Evolutionary conservation across 2,797 vertebrate genomes (phyloP).

Genomic region (Sebastes diploproa): DNA sequence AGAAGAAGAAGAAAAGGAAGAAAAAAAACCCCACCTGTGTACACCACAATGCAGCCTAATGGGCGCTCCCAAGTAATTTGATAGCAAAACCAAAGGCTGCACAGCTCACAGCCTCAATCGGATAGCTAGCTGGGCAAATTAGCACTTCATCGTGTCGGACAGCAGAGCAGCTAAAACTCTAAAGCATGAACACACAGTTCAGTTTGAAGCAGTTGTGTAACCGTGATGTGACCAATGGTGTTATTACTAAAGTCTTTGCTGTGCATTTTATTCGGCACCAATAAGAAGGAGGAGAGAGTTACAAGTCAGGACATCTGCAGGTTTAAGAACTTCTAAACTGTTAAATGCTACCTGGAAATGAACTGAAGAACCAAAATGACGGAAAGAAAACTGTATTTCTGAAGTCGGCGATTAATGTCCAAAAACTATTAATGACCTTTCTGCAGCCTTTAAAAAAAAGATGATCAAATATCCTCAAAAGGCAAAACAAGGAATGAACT

Average conservation of each 20-base stretch:
- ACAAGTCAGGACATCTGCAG: neutral
- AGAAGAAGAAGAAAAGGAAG: too few relatives aligned
- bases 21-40: neutral
- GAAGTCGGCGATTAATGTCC: neutral
- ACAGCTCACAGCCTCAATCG: constrained; percentile 27
- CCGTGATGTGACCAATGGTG: neutral
- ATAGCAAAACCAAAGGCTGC: constrained; percentile 68
- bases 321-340: neutral
- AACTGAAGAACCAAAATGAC: neutral
- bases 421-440: neutral
- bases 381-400: neutral
- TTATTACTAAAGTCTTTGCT: neutral
- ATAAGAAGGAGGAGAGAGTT: neutral
- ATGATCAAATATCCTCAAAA: neutral
- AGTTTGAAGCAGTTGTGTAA: constrained; percentile 71
- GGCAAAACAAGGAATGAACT: neutral
- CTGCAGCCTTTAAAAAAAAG: neutral
- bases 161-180: constrained; percentile 43
- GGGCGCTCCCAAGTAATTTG: neutral
- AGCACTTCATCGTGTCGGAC: constrained; percentile 36
- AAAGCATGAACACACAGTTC: constrained; percentile 48
- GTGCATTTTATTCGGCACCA: neutral
- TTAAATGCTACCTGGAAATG: neutral
- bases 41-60: constrained; percentile 18
- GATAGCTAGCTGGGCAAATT: constrained; percentile 30